Evolutionary conservation across 2,113 vertebrate species (phyloP), one percentile per base, ranked within the genome.

Genomic region (Crotalus horridus): DNA sequence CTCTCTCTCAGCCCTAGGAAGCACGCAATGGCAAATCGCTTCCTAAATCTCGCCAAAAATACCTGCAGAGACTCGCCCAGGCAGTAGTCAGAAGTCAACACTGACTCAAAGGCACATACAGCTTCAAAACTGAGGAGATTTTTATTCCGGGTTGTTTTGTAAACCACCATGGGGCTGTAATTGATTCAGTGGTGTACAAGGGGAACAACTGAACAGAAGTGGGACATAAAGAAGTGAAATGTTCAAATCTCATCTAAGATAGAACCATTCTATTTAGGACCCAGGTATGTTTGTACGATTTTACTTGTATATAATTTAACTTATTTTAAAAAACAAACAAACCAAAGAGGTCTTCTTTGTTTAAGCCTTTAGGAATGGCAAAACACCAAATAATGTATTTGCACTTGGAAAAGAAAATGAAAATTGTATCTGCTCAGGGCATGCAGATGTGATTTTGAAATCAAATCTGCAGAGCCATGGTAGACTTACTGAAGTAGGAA

Each of bases 381-480:
- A 59, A 53, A 53, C 33, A 46, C 12, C 89, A 89, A 89, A 26
- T n/a, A 81, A 33, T 2, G 13, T 85, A 51, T 86, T 85, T 53
- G 23, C 46, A 85, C 29, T 58, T 86, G 43, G 85, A 61, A 91
- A 88, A n/a, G 10, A 74, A 33, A 33, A 29, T 15, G 4, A 51
- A 85, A 51, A 33, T 90, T 93, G 46, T 26, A 39, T 1, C 17
- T 20, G 4, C 11, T 92, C 46, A 48, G 89, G 3, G 61, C 74
- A 89, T 59, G 89, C 1, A 58, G 53, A 89, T 6, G 11, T 0
- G 92, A 1, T 88, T 96, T 94, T 90, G 53, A 53, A n/a, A 24
- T 89, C 64, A 94, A 64, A 95, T 69, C 85, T 7, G 54, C 51
- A 95, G 88, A 95, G 87, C 85, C 20, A 59, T 6, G 51, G 39